Base-by-base conservation (phyloP, 1,140 invertebrate genomes). In the Eueides isabella region DNA sequence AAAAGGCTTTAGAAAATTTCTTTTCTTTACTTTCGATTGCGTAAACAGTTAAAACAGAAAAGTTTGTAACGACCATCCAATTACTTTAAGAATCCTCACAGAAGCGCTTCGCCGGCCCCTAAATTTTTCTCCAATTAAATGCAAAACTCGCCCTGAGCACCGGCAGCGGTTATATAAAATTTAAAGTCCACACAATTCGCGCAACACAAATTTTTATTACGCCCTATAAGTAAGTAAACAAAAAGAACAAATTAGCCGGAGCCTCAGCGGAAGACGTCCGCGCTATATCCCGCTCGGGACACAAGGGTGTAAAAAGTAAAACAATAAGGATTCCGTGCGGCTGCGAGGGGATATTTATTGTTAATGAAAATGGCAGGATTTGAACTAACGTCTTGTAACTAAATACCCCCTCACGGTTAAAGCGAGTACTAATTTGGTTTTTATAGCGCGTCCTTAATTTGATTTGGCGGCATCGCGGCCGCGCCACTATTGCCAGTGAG, bases 371-470 rank as follows among this genome's bases (percentile, higher is more conserved):
- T 92, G 91, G 92, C 88, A 85, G 93, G 91, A 93, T 93, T 93
- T 94, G 86, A 94, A 93, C 92, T 92, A 93, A 93, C 92, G 92
- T 94, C 92, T 94, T 93, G 92, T 93, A 92, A 93, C 92, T 92
- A 93, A 92, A 92, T 92, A 90, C 92, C 89, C 90, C 89, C 91
- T 90, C 90, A 90, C 89, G 91, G 91, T 92, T 94, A 93, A 93
- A 92, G 88, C 91, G 93, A 88, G 88, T 92, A 94, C 92, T 93
- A 94, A 94, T 94, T 94, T 93, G 92, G 91, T 94, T 94, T 94
- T 94, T 94, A 94, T 92, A 92, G 92, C 93, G 92, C 87, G 86
- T 88, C 86, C 89, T 93, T 94, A 93, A 94, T 94, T 93, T 93
- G 93, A 94, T 93, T 94, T 92, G 92, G 92, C 92, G 89, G 90